These are phyloP conservation scores for Catocala fraxini DNA, from an alignment of 2,888 invertebrate species.

Conservation along the genomic window DNA sequence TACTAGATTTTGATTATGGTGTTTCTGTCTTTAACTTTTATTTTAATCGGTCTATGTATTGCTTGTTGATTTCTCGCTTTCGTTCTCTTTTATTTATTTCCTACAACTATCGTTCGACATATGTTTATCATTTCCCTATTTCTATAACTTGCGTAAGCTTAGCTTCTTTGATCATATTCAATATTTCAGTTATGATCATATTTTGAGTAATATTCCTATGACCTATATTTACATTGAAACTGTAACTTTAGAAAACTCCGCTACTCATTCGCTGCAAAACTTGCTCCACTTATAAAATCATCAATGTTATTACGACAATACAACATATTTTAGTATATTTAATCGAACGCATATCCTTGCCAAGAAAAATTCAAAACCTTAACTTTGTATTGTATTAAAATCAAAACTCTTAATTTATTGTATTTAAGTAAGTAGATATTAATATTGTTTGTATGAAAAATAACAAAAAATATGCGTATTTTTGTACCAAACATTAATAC, in stretches of 20 bases:
- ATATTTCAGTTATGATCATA: too few relatives aligned
- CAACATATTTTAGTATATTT: conserved; percentile 14
- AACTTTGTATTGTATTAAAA: conserved; percentile 24
- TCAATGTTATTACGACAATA: conserved; percentile 12
- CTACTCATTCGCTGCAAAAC: conserved; percentile 21
- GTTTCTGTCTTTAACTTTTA: too few relatives aligned
- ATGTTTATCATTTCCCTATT: too few relatives aligned
- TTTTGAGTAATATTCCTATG: too few relatives aligned
- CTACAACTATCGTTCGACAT: too few relatives aligned
- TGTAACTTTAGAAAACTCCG: conserved; percentile 12
- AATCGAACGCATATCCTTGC: conserved; percentile 31
- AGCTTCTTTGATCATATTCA: too few relatives aligned
- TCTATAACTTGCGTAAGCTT: too few relatives aligned
- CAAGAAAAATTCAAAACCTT: conserved; percentile 18
- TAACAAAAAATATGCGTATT: conserved; percentile 66
- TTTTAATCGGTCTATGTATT: too few relatives aligned
- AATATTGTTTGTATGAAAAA: conserved; percentile 63
- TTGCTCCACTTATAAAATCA: conserved; percentile 6
- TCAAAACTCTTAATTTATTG: conserved; percentile 53
- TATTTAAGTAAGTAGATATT: conserved; percentile 55
- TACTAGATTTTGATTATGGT: too few relatives aligned
- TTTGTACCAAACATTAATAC: conserved; percentile 72
- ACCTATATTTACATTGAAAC: too few relatives aligned
- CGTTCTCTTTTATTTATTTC: too few relatives aligned
- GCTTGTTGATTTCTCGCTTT: too few relatives aligned